Evolutionary conservation across 2,888 invertebrate genomes (phyloP).

Genomic region (Lamellibrachia satsuma): DNA sequence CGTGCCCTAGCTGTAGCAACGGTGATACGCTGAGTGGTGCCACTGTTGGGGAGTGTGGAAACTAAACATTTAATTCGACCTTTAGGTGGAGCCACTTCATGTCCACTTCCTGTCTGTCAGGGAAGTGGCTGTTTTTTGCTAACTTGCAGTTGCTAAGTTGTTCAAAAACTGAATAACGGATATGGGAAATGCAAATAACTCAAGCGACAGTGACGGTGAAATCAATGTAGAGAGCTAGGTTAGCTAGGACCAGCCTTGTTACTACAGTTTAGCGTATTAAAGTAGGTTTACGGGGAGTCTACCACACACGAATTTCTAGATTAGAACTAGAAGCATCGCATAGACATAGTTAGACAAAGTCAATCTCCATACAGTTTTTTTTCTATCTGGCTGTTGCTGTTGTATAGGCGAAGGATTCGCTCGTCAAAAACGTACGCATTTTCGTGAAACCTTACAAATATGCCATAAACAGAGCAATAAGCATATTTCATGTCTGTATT

Average conservation of each 20-base stretch:
- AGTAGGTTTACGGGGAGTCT: neutral
- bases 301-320: neutral
- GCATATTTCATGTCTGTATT: too few species aligned
- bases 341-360: too few species aligned
- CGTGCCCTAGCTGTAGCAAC: too few species aligned
- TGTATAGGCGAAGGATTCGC: too few species aligned
- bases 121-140: neutral
- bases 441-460: too few species aligned
- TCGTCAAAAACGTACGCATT: too few species aligned
- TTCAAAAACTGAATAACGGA: neutral
- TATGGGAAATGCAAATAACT: constrained; percentile 41
- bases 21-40: too few species aligned
- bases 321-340: too few species aligned
- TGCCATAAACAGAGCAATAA: too few species aligned
- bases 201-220: constrained; percentile 54
- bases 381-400: too few species aligned
- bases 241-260: neutral
- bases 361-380: too few species aligned
- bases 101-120: neutral
- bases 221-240: constrained; percentile 45
- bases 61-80: neutral
- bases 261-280: neutral
- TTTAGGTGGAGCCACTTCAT: neutral
- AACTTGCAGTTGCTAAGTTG: neutral
- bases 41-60: neutral